Base-by-base conservation (phyloP, 2,797 vertebrate genomes). In the Phrynocephalus guinanensis region DNA sequence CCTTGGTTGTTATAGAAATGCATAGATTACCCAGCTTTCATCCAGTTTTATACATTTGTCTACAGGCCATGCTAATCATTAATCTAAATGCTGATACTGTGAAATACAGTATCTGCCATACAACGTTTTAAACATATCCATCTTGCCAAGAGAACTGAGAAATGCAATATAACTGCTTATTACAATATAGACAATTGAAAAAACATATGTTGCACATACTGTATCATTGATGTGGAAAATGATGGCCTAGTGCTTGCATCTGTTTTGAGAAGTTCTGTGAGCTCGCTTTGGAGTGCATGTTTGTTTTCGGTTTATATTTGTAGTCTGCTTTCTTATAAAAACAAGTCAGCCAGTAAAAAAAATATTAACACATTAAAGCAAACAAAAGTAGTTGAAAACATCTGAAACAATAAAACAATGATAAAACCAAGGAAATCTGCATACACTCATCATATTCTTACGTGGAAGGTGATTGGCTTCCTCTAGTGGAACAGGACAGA, bases 161-260 rank as follows among this genome's bases (percentile, higher is more conserved):
- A 5, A 63, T 38, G 60, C 33, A 75, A 18, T 56, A 60, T 56
- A 84, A 73, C 33, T 38, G 30, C 24, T 63, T 67, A 85, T 10
- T 83, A 67, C 77, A 85, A 85, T 85, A 66, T 48, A 85, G 16
- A 20, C 8, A 6, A 77, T 77, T 24, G 26, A 77, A 77, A 11
- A 50, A 4, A 77, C 26, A 10, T 26, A 50, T 73, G 71, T 73
- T 73, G n/a, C 30, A 73, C 22, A 44, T 44, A 44, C 38, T 44
- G 8, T 44, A 44, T 75, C 18, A 33, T 33, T 63, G n/a, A 9
- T 60, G n/a, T 30, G 78, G 18, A 63, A 63, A 20, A 63, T 22
- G 56, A 9, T 24, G 18, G 56, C 30, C 11, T 18, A 60, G 52
- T 18, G n/a, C n/a, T 30, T 63, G n/a, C 30, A 52, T 56, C 28